Evolutionary conservation across 2,113 vertebrate species (phyloP).

Genomic region (Charina bottae): DNA sequence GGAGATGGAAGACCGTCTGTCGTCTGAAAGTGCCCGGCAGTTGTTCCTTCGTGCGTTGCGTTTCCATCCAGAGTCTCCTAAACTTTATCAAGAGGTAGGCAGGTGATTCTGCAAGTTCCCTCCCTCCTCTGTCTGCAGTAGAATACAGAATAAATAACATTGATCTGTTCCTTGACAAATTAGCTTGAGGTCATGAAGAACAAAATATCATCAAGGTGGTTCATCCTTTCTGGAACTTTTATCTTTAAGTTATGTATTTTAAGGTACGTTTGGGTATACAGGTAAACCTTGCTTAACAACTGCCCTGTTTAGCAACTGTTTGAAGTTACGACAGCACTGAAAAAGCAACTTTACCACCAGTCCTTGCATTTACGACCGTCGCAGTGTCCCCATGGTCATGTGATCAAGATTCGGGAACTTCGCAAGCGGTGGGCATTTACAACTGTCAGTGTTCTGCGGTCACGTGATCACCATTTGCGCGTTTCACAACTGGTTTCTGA

Average conservation of each 20-base stretch:
- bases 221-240: background rate
- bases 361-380: background rate
- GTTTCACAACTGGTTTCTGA: background rate
- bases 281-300: background rate
- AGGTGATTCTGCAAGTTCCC: background rate
- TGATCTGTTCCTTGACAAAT: background rate
- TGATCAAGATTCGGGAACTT: background rate
- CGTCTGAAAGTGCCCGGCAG: conserved; percentile 92
- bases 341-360: background rate
- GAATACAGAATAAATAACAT: background rate
- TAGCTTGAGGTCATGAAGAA: background rate
- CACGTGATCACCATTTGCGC: background rate
- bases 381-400: background rate
- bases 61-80: conserved; percentile 90
- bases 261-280: background rate
- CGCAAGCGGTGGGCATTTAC: background rate
- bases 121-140: too few relatives aligned
- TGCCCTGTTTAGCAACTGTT: background rate
- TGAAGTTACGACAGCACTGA: background rate
- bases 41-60: conserved; percentile 94
- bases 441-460: background rate
- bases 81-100: conserved; percentile 92
- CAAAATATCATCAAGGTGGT: background rate
- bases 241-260: background rate
- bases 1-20: conserved; percentile 91